phyloP scores from a whole-genome alignment of 2,113 vertebrate species.

The Varanus salvator region DNA sequence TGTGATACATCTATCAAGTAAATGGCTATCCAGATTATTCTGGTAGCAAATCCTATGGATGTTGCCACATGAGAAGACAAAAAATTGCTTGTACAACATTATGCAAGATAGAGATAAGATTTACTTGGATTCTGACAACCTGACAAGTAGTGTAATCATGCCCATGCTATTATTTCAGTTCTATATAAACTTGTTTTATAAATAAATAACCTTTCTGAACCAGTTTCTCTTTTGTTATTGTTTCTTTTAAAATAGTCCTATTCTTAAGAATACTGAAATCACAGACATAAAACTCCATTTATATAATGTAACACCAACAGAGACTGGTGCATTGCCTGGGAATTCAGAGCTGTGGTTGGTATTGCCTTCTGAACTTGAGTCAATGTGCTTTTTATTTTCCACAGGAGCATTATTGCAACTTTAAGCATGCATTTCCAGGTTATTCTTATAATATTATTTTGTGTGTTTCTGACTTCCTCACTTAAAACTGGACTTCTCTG shows the following conservation, averaged over 20 bases:
- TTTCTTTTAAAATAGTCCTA: constrained; percentile 24
- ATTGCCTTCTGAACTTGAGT: constrained; percentile 16
- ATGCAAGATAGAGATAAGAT: too few relatives aligned
- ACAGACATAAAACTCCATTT: constrained; percentile 21
- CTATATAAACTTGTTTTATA: constrained; percentile 4
- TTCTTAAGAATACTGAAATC: constrained; percentile 9
- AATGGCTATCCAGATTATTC: too few relatives aligned
- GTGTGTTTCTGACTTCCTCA: constrained; percentile 7
- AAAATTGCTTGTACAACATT: too few relatives aligned
- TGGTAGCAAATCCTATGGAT: too few relatives aligned
- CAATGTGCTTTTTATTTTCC: constrained; percentile 36
- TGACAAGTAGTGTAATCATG: not conserved
- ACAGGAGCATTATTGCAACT: constrained; percentile 24
- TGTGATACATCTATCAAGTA: too few relatives aligned
- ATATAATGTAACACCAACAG: constrained; percentile 36
- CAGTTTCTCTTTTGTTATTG: not conserved
- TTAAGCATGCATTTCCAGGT: constrained; percentile 33
- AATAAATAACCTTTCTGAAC: constrained; percentile 2
- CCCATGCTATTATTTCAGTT: constrained; percentile 7
- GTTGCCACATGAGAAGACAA: too few relatives aligned
- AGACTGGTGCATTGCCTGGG: constrained; percentile 35
- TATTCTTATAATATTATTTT: not conserved
- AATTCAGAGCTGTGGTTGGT: constrained; percentile 24
- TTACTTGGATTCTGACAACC: too few relatives aligned
- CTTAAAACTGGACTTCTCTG: constrained; percentile 6